Evolutionary conservation across 2,113 vertebrate genomes (phyloP).

Genomic region (Bos indicus): DNA sequence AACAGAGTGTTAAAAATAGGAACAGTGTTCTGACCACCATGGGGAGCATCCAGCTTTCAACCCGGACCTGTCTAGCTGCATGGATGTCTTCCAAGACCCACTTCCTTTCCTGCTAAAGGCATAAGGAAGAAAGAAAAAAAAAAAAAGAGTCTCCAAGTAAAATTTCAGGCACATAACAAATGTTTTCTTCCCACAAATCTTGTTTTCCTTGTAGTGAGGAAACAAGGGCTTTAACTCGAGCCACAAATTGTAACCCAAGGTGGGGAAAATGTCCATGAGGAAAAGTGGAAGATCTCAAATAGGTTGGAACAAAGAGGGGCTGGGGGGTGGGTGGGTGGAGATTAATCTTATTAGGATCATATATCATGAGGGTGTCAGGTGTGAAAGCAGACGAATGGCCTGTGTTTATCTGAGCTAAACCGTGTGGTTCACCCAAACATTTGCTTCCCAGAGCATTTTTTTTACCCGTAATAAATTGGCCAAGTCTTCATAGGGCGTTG

Average conservation of each 20-base stretch:
- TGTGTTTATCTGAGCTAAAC: conserved; percentile 97
- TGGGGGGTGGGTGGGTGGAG: conserved; percentile 76
- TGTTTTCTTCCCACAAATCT: conserved; percentile 75
- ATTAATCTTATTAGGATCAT: conserved; percentile 97
- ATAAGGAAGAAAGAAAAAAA: not conserved
- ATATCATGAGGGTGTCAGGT: conserved; percentile 96
- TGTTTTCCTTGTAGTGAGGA: conserved; percentile 68
- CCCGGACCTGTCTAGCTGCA: not conserved
- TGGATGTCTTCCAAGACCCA: not conserved
- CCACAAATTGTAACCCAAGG: conserved; percentile 75
- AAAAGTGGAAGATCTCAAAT: conserved; percentile 77
- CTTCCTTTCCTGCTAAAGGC: conserved; percentile 27
- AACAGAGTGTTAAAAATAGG: too few species aligned
- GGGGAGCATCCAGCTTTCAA: not conserved
- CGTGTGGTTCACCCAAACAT: conserved; percentile 90
- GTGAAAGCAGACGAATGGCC: conserved; percentile 96
- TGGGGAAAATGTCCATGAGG: conserved; percentile 71
- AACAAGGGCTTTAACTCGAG: conserved; percentile 73
- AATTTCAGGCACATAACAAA: conserved; percentile 70
- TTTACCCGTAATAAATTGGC: conserved; percentile 94
- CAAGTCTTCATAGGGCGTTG: conserved; percentile 86
- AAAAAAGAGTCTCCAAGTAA: not conserved
- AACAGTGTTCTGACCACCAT: rapidly evolving
- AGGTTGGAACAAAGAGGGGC: conserved; percentile 64
- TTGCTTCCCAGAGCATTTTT: conserved; percentile 85